A percentile compares a stretch with the other conserved stretches of the same genome.
phyloP scores from a whole-genome alignment of 2,113 vertebrate genomes.

The Alectura lathami region DNA sequence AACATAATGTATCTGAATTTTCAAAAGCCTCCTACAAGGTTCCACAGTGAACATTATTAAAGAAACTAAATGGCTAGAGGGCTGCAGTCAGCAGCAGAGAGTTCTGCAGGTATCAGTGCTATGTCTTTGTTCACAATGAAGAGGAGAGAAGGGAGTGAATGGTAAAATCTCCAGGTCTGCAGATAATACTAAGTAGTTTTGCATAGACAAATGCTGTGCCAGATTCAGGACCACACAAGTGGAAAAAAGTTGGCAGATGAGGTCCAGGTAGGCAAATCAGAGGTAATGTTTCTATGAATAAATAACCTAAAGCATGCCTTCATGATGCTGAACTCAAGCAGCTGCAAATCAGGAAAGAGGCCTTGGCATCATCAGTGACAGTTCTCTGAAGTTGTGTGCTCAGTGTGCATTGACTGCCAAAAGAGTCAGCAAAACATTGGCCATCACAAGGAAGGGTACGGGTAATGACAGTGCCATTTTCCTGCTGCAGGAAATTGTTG shows the following conservation, averaged over 20 bases:
- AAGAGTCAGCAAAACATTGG: neutral
- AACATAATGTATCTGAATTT: neutral
- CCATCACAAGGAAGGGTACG: neutral
- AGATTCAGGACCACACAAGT: neutral
- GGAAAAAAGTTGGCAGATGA: neutral
- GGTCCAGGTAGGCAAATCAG: neutral
- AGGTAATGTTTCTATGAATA: neutral
- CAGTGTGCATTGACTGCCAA: neutral
- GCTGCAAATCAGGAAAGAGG: neutral
- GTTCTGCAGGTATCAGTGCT: neutral
- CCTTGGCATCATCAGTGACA: neutral
- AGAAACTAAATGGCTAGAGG: neutral
- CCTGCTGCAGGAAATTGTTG: neutral
- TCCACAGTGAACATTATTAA: neutral
- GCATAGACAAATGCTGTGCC: neutral
- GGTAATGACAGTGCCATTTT: neutral
- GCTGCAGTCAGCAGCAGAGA: neutral
- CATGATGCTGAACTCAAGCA: neutral
- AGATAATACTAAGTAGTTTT: neutral
- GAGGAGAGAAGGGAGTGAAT: neutral
- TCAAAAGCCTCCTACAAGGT: neutral
- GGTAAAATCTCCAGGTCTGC: neutral
- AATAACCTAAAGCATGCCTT: neutral
- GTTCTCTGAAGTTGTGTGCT: neutral
- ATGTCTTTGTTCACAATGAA: neutral